Percentiles rank a stretch among this genome's conserved stretches.
These are phyloP conservation scores for Brotula barbata DNA, from an alignment of 2,797 vertebrate genomes.

Conservation along the genomic window DNA sequence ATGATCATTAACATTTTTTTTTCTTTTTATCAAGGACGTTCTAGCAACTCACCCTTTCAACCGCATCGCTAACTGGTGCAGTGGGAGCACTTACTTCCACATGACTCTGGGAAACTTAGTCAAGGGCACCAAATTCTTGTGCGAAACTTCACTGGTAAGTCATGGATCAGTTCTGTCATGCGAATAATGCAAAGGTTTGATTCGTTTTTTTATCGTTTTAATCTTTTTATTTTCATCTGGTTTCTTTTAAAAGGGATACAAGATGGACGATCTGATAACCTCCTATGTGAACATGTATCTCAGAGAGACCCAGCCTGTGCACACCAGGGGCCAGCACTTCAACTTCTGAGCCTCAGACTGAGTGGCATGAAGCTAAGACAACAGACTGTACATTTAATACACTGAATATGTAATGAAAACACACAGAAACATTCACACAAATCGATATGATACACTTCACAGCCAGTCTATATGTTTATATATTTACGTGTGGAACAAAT, in stretches of 20 bases:
- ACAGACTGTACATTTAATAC: conserved; percentile 5
- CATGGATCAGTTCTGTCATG: not conserved
- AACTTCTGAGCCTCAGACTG: conserved; percentile 47
- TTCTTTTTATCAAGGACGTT: conserved; percentile 80
- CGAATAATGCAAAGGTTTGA: not conserved
- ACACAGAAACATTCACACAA: not conserved
- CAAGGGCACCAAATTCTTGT: conserved; percentile 89
- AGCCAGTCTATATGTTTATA: too few species aligned
- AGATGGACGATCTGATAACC: conserved; percentile 96
- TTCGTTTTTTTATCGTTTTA: not conserved
- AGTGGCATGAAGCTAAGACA: not conserved
- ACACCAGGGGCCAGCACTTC: conserved; percentile 68
- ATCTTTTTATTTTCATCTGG: conserved; percentile 6
- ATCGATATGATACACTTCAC: not conserved
- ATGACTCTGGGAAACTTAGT: conserved; percentile 91
- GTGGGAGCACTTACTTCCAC: conserved; percentile 97
- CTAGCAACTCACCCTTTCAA: conserved; percentile 87
- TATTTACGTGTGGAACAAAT: too few species aligned
- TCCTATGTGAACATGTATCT: conserved; percentile 88
- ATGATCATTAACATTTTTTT: conserved; percentile 11
- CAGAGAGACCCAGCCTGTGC: conserved; percentile 68
- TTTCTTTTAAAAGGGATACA: conserved; percentile 86
- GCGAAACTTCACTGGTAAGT: conserved; percentile 96
- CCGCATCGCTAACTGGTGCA: conserved; percentile 95
- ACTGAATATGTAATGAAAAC: not conserved